Evolutionary conservation across 2,113 vertebrate genomes (phyloP), one percentile per base, ranked within the genome.

Genomic region (Ceyx melanurus): DNA sequence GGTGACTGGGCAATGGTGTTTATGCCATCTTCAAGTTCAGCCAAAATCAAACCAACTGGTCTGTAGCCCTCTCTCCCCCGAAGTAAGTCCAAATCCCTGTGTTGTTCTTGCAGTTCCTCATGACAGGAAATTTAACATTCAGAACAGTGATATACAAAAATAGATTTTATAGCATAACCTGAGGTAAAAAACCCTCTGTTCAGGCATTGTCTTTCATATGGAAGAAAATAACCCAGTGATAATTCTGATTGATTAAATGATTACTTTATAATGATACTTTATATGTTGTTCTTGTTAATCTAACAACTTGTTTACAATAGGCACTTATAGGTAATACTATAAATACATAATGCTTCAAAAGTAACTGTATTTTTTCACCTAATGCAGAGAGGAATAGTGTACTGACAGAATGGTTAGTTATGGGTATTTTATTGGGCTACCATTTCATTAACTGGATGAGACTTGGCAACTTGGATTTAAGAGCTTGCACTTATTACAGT

Each of bases 271-370:
- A 96, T 81, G 62, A 76, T 76, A 72, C 37, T 93, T 95, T 9
- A 75, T 71, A 58, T 80, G 26, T 67, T 46, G 48, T 60, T 61
- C 75, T 75, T 88, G 76, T 89, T 95, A 94, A 90, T 95, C 81
- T 94, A 89, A 91, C 20, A 92, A 68, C 42, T 95, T 95, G 48
- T 93, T 97, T 96, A 93, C 90, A 89, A 89, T 62, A 82, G 83
- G 51, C 58, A 76, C 84, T 93, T 95, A 93, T 33, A 83, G 58
- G 87, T 93, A 96, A 94, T 78, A 75, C 76, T 77, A 76, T 82
- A 89, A 94, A 90, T 85, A 88, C 48, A 95, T 91, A 96, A 73
- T 73, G 64, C 42, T 77, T 85, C 28, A 75, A 74, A 50, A 53
- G 19, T 57, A 66, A 80, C 37, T 80, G 64, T 15, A 46, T 64